Percentiles rank a stretch among this genome's conserved stretches.
Conservation (phyloP, 1,140 invertebrate genomes). For the Drosophila ercepeae region DNA sequence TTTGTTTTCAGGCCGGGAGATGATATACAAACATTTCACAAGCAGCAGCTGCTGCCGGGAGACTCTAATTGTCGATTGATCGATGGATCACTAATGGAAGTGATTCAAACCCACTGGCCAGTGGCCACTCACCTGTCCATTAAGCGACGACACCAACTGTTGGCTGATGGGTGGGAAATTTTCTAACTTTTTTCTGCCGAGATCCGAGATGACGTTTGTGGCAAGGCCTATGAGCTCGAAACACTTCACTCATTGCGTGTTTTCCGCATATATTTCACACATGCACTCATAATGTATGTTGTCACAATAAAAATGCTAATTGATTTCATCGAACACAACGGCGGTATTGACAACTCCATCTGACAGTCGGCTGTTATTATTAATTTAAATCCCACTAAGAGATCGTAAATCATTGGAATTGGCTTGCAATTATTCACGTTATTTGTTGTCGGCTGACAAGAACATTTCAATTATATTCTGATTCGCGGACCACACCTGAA, state of each 20-base stretch:
- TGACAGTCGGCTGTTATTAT: slow-evolving; percentile 44
- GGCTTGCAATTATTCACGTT: slow-evolving; percentile 37
- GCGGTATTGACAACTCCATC: slow-evolving; percentile 44
- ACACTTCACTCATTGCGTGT: neutral
- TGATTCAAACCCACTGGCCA: slow-evolving; percentile 14
- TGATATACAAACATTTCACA: neutral
- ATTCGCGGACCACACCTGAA: slow-evolving; percentile 41
- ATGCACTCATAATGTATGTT: neutral
- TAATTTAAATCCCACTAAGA: slow-evolving; percentile 53
- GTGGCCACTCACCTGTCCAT: neutral
- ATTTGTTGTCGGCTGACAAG: slow-evolving; percentile 47
- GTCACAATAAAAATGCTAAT: slow-evolving; percentile 28
- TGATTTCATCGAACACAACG: slow-evolving; percentile 25
- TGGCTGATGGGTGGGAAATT: neutral
- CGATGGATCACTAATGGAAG: slow-evolving; percentile 24
- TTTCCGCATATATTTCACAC: neutral
- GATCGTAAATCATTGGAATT: slow-evolving; percentile 57
- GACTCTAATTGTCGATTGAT: slow-evolving; percentile 40
- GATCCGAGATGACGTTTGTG: neutral
- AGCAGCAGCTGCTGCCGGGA: slow-evolving; percentile 4
- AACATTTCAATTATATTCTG: slow-evolving; percentile 58
- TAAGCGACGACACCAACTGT: no score
- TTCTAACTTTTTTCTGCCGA: neutral
- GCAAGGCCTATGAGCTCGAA: neutral
- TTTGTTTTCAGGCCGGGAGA: slow-evolving; percentile 16